Evolutionary conservation across 2,888 invertebrate species (phyloP), one percentile per base, ranked within the genome.

Genomic region (Tetranychus piercei): DNA sequence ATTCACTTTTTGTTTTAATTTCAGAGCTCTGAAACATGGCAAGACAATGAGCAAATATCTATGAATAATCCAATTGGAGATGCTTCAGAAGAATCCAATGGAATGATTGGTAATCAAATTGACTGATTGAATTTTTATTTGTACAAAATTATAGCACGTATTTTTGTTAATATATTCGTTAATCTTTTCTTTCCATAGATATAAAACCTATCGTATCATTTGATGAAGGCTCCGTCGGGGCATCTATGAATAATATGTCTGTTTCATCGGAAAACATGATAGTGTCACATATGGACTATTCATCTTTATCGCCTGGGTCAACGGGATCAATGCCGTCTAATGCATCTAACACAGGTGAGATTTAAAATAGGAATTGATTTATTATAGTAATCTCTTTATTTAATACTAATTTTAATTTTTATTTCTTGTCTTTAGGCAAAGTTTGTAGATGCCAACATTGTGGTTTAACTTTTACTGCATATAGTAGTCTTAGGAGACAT

Each of bases 361-460:
- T 66, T 6, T 66, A 7, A 69, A 34, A 23, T 67, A 44, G 5
- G 55, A 11, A 20, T 66, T 11, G 11, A 6, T 66, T 9, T 1
- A 55, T 15, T 15, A 1, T 15, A 55, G 2, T 55, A 7, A 55
- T 55, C 9, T 15, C 3, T 15, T 55, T 7, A 55, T 15, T 3
- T 15, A 55, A 55, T 55, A 0, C 7, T 34, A 34, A 34, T 55
- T 55, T 55, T 55, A 1, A 55, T 55, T 55, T 55, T 3, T 55
- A 15, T 55, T 55, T 55, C 55, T 55, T 55, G 3, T 15, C 55
- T 55, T 55, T 55, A 55, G 75, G 76, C 70, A 77, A 77, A 74
- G 74, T 74, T 43, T 77, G 76, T 75, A 69, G 77, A 34, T 77
- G 77, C 71, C 76, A 77, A 45, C 76, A 77, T 22, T 77, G 77